Percentiles rank a stretch among this genome's conserved stretches.
Conservation (phyloP, 2,888 invertebrate genomes). For the Acanthosepion lycidas region DNA sequence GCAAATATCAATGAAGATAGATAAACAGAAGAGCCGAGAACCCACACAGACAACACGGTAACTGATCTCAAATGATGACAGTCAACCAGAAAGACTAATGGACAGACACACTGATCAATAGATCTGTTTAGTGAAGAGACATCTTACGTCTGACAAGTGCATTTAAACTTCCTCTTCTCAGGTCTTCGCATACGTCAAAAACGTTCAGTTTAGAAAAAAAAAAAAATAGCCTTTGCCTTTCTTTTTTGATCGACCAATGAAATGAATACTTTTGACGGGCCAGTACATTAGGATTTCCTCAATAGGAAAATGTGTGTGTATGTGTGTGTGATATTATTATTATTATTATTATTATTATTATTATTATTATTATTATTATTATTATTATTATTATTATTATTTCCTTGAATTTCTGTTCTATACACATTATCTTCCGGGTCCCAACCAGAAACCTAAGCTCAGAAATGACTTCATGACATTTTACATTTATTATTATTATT, state of each 20-base stretch:
- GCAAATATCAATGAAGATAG: not conserved
- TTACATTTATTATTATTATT: too few relatives aligned
- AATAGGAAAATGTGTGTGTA: not conserved
- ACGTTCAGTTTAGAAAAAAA: not conserved
- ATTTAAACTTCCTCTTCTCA: not conserved
- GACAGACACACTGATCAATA: not conserved
- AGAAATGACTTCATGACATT: too few relatives aligned
- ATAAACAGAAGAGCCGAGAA: not conserved
- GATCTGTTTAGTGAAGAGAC: not conserved
- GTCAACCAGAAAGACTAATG: not conserved
- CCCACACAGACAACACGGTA: not conserved
- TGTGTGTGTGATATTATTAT: too few relatives aligned
- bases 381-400: too few relatives aligned
- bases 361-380: too few relatives aligned
- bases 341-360: too few relatives aligned
- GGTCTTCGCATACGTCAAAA: not conserved
- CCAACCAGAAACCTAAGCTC: too few relatives aligned
- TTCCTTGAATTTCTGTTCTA: too few relatives aligned
- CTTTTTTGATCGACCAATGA: not conserved
- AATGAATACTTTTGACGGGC: not conserved
- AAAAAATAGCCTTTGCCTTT: not conserved
- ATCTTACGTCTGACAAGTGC: not conserved
- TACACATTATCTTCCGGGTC: too few relatives aligned
- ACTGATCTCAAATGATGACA: not conserved
- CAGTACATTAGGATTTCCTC: not conserved